Evolutionary conservation across 2,888 invertebrate genomes (phyloP).

Genomic region (Crossocerus cetratus): DNA sequence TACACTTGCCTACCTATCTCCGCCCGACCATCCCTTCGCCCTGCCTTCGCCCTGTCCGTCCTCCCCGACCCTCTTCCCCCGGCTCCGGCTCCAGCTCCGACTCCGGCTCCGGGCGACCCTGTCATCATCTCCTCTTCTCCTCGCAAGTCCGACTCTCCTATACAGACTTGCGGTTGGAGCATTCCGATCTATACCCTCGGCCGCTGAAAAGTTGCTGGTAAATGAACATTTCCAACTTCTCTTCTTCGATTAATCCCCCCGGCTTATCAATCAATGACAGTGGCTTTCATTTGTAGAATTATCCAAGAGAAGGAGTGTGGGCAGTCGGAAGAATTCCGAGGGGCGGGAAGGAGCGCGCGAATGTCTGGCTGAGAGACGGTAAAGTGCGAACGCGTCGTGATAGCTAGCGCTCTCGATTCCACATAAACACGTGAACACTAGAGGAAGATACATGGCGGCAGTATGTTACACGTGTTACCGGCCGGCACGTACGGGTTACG

Average conservation of each 20-base stretch:
- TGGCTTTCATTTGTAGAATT: too few species aligned
- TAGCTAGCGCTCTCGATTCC: slow-evolving; percentile 58
- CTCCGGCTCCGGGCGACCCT: too few species aligned
- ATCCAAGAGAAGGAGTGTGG: background rate
- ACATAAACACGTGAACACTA: slow-evolving; percentile 69
- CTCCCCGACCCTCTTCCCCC: slow-evolving; percentile 67
- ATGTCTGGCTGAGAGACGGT: background rate
- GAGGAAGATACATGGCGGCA: slow-evolving; percentile 75
- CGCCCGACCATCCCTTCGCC: slow-evolving; percentile 13
- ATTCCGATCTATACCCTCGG: too few species aligned
- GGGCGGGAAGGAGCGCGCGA: background rate
- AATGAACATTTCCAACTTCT: too few species aligned
- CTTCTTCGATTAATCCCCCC: too few species aligned
- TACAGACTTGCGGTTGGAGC: too few species aligned
- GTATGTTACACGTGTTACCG: slow-evolving; percentile 77
- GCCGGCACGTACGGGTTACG: slow-evolving; percentile 75
- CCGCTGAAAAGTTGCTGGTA: too few species aligned
- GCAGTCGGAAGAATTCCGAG: background rate
- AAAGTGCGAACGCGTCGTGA: slow-evolving; percentile 47
- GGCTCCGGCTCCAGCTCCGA: slow-evolving; percentile 6
- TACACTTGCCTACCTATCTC: slow-evolving; percentile 35
- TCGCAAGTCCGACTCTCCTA: too few species aligned
- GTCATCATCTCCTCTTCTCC: too few species aligned
- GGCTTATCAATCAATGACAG: too few species aligned
- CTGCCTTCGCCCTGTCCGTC: slow-evolving; percentile 1